phyloP scores from a whole-genome alignment of 2,113 vertebrate species.

The Illadopsis cleaveri region DNA sequence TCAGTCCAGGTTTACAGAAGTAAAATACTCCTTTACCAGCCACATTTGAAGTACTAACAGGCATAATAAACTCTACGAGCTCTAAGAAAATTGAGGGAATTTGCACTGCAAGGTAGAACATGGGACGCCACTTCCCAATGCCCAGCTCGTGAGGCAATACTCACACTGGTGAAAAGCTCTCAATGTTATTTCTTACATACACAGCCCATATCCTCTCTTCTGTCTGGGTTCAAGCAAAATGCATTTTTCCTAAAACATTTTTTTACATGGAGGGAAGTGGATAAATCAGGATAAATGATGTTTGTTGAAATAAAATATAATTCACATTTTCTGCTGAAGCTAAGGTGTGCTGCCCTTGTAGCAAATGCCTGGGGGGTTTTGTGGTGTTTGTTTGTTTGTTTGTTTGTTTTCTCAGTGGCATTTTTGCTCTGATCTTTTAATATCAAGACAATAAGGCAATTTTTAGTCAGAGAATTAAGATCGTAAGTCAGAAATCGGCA shows the following conservation, averaged over 20 bases:
- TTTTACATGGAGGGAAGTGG: background rate
- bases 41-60: background rate
- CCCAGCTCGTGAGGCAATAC: rapidly evolving
- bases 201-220: background rate
- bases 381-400: no score
- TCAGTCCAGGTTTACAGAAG: background rate
- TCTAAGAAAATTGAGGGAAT: background rate
- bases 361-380: background rate
- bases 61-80: rapidly evolving
- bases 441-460: background rate
- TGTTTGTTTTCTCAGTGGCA: background rate
- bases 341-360: background rate
- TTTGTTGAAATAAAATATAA: background rate
- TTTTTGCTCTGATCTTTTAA: background rate
- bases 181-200: background rate
- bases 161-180: background rate
- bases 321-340: background rate
- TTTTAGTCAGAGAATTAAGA: background rate
- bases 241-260: background rate
- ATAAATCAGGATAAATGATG: background rate
- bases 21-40: background rate
- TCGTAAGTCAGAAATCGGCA: background rate
- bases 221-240: background rate
- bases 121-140: rapidly evolving
- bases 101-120: background rate